A percentile compares a stretch with the other conserved stretches of the same genome.
phyloP scores from a whole-genome alignment of 1,140 invertebrate species.

The Dryas iulia region DNA sequence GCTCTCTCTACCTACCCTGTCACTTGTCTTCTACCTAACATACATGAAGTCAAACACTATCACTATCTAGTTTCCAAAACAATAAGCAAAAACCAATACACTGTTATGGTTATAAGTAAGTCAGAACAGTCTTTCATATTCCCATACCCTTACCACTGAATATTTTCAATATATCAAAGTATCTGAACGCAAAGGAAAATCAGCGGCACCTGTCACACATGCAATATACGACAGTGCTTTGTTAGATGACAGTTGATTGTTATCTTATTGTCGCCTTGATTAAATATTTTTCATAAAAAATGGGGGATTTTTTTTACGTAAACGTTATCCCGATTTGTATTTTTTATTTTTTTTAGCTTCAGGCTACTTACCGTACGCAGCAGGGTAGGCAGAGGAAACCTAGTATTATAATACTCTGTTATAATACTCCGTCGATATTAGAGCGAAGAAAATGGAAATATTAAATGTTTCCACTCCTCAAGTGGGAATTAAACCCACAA shows the following conservation, averaged over 20 bases:
- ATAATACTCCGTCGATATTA: too few species aligned
- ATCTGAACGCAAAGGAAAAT: background rate
- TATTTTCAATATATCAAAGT: slow-evolving; percentile 10
- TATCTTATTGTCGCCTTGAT: background rate
- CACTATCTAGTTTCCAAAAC: background rate
- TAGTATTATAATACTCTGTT: too few species aligned
- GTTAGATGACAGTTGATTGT: background rate
- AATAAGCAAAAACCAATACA: background rate
- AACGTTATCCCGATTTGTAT: too few species aligned
- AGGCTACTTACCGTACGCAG: too few species aligned
- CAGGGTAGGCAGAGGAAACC: too few species aligned
- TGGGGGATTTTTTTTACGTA: background rate
- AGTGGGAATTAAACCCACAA: too few species aligned
- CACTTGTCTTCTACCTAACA: too few species aligned
- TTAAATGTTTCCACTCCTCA: too few species aligned
- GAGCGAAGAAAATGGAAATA: too few species aligned
- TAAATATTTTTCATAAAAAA: background rate
- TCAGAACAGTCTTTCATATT: background rate
- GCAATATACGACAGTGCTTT: background rate
- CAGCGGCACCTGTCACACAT: background rate
- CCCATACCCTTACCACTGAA: background rate
- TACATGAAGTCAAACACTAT: too few species aligned
- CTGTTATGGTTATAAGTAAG: background rate
- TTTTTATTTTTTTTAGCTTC: too few species aligned
- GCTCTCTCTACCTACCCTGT: too few species aligned